phyloP scores from a whole-genome alignment of 2,113 vertebrate genomes.

The Phrynosoma platyrhinos region DNA sequence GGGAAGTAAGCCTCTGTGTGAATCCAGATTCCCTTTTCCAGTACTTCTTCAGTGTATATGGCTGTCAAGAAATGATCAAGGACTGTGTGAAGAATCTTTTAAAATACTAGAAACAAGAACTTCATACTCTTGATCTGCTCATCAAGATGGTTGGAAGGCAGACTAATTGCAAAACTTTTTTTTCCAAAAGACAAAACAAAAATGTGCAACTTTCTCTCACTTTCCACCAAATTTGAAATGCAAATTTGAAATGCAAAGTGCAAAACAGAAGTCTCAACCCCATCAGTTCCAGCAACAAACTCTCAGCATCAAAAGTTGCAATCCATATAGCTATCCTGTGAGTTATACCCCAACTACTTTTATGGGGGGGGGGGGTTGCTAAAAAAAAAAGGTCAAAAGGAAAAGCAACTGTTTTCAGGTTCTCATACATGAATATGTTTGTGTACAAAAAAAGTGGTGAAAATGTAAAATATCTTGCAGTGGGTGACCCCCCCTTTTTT shows the following conservation, averaged over 20 bases:
- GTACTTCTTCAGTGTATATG: neutral
- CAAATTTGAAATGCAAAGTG: too few species aligned
- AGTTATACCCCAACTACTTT: neutral
- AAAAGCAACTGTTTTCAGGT: neutral
- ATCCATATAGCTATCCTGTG: neutral
- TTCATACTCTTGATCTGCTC: conserved; percentile 65
- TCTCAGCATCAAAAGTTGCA: conserved; percentile 37
- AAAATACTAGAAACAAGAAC: conserved; percentile 63
- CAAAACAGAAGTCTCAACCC: too few species aligned
- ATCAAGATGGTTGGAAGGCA: conserved; percentile 64
- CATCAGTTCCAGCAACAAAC: too few species aligned
- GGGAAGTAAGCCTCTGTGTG: conserved; percentile 7
- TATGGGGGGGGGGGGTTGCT: neutral
- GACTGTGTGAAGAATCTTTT: conserved; percentile 21
- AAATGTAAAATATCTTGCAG: too few species aligned
- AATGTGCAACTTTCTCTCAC: neutral
- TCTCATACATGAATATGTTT: neutral
- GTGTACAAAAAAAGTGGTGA: neutral
- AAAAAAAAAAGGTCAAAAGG: neutral
- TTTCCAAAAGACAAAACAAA: neutral
- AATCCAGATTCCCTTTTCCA: conserved; percentile 15
- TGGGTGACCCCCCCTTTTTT: too few species aligned
- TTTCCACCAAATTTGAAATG: too few species aligned
- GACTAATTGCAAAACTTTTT: conserved; percentile 38
- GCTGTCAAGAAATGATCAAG: conserved; percentile 35